These are phyloP conservation scores for Oncorhynchus mykiss DNA, from an alignment of 2,113 vertebrate genomes.

Conservation along the genomic window DNA sequence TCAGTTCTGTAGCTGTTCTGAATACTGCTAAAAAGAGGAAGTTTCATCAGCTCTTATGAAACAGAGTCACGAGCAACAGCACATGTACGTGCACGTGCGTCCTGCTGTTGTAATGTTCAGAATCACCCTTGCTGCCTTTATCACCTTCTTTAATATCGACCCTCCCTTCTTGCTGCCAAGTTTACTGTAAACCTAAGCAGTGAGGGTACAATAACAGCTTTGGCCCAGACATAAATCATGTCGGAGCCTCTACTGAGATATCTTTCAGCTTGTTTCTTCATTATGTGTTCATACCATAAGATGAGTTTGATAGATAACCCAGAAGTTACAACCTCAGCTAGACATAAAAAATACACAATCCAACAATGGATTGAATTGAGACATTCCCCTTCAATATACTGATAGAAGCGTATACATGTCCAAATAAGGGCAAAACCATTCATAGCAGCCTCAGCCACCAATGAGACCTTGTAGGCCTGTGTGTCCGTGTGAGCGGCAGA, in stretches of 20 bases:
- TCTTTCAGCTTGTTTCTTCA: too few relatives aligned
- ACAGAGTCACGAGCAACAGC: conserved; percentile 26
- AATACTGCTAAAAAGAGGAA: conserved; percentile 51
- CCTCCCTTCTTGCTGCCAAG: too few relatives aligned
- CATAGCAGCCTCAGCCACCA: conserved; percentile 30
- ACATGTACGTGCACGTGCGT: conserved; percentile 10
- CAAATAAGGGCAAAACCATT: conserved; percentile 74
- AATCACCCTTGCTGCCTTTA: neutral
- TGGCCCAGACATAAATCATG: too few relatives aligned
- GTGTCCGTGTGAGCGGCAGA: conserved; percentile 18
- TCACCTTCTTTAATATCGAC: neutral
- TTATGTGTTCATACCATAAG: neutral
- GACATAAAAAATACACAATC: too few relatives aligned
- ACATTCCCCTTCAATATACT: conserved; percentile 15
- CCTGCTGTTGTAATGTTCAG: neutral
- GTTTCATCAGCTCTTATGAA: conserved; percentile 53
- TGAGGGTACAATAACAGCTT: too few relatives aligned
- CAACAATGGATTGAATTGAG: neutral
- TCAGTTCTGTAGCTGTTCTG: conserved; percentile 38
- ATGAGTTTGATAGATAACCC: neutral
- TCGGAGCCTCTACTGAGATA: too few relatives aligned
- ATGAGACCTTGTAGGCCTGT: conserved; percentile 33
- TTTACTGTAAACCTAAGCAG: too few relatives aligned
- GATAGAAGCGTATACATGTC: conserved; percentile 44
- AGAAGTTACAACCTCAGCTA: neutral